These are phyloP conservation scores for Urocolius indicus DNA, from an alignment of 2,113 vertebrate genomes.

Conservation along the genomic window DNA sequence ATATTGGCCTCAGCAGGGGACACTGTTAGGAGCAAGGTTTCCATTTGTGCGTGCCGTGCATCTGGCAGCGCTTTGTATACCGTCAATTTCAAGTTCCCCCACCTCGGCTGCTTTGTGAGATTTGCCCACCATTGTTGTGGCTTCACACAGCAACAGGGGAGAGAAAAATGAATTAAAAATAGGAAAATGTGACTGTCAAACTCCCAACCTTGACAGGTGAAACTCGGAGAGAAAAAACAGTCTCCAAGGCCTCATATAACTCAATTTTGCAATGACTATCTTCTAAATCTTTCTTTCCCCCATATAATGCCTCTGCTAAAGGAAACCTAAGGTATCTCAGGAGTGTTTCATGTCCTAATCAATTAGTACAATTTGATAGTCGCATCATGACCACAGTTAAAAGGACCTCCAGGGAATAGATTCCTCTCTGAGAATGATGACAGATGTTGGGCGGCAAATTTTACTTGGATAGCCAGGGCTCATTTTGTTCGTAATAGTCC, in stretches of 20 bases:
- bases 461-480: neutral
- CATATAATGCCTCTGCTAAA: neutral
- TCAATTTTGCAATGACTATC: neutral
- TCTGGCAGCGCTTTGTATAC: slow-evolving; percentile 1
- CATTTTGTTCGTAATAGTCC: neutral
- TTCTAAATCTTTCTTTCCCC: neutral
- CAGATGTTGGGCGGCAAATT: neutral
- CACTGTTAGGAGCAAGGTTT: slow-evolving; percentile 10
- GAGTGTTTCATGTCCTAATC: neutral
- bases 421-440: neutral
- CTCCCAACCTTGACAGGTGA: neutral
- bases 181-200: slow-evolving; percentile 58
- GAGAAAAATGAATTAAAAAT: slow-evolving; percentile 9
- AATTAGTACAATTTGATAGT: neutral
- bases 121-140: neutral
- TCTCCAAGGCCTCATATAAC: neutral
- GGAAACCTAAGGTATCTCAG: neutral
- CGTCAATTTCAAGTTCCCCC: neutral
- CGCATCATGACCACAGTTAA: neutral
- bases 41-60: neutral
- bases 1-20: neutral
- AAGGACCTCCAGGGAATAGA: neutral
- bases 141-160: slow-evolving; percentile 6
- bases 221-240: neutral
- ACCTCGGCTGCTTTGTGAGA: rapidly evolving